Base-by-base conservation (phyloP, 1,140 invertebrate genomes). In the Polyergus mexicanus region DNA sequence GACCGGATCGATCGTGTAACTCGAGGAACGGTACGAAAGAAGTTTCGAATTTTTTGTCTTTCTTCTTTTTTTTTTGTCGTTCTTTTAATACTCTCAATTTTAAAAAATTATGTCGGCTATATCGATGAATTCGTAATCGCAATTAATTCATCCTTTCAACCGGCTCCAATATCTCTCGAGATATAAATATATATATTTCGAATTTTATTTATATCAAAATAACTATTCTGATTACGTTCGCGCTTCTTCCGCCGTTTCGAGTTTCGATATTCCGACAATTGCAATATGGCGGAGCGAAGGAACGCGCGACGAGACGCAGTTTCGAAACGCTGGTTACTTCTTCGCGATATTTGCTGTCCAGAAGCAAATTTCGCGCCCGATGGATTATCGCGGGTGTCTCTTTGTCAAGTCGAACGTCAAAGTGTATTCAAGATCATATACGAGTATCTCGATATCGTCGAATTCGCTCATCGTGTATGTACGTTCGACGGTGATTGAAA, bases 331-430 rank as follows among this genome's bases (percentile, higher is more conserved):
- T 35, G 69, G 2, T 19, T 72, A 56, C 56, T 5, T 72, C 56
- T 72, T 72, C 69, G 19, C 47, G n/a, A 72, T 35, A 35, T 28
- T 35, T 35, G 56, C 47, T 11, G 69, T 35, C 10, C 32, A 35
- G n/a, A 72, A 51, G 28, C 32, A 32, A 32, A 56, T 72, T 51
- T 56, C 11, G 28, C 28, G 47, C 28, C 16, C 28, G 47, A 72
- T 54, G 16, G 35, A 56, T 72, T 72, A 28, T 13, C 10, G 38
- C 47, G 51, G 56, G 51, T 72, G 51, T 51, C 51, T 72, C 51
- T 56, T 56, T 3, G 51, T 32, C 6, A 72, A 54, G 68, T 54
- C 28, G 10, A 4, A 51, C 16, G 47, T 47, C 44, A 2, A 47
- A 47, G 13, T 47, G 0, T 47, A 47, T 47, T 3, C 44, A 3